Evolutionary conservation across 2,888 invertebrate species (phyloP).

Genomic region (Drosophila formosana): DNA sequence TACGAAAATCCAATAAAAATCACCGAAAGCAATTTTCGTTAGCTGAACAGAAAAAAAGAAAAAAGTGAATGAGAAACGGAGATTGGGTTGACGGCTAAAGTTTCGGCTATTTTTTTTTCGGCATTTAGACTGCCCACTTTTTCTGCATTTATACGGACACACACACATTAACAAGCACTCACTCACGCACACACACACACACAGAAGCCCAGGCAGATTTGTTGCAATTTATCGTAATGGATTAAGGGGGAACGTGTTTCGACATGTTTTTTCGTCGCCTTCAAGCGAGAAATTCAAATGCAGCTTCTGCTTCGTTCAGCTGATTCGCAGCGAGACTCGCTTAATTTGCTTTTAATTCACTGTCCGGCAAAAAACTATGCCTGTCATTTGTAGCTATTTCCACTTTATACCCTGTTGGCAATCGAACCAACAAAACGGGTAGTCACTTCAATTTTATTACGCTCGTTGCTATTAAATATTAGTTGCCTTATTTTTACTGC

Average conservation of each 20-base stretch:
- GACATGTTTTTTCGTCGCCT: slow-evolving; percentile 17
- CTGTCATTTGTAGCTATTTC: slow-evolving; percentile 20
- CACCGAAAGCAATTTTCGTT: slow-evolving; percentile 74
- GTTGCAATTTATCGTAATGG: slow-evolving; percentile 59
- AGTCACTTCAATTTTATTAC: background rate
- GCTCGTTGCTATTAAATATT: no score
- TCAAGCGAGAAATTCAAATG: slow-evolving; percentile 27
- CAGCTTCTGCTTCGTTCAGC: slow-evolving; percentile 23
- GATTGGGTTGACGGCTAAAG: slow-evolving; percentile 42
- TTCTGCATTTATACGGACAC: slow-evolving; percentile 3
- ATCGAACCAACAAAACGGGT: background rate
- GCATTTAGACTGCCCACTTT: slow-evolving; percentile 22
- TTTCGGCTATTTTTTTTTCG: slow-evolving; percentile 31
- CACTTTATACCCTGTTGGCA: background rate
- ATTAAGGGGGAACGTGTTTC: slow-evolving; percentile 28
- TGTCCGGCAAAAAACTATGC: slow-evolving; percentile 29
- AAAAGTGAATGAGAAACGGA: slow-evolving; percentile 23
- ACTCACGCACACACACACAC: background rate
- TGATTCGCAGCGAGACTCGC: slow-evolving; percentile 43
- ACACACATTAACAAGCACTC: slow-evolving; percentile 16
- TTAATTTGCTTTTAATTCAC: slow-evolving; percentile 69
- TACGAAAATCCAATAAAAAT: slow-evolving; percentile 79
- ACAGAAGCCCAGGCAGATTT: slow-evolving; percentile 45
- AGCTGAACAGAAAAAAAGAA: slow-evolving; percentile 27
- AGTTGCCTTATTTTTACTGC: background rate